Evolutionary conservation across 92 coral and sea anemone genomes (phyloP).

Genomic region (Micromussa lordhowensis): DNA sequence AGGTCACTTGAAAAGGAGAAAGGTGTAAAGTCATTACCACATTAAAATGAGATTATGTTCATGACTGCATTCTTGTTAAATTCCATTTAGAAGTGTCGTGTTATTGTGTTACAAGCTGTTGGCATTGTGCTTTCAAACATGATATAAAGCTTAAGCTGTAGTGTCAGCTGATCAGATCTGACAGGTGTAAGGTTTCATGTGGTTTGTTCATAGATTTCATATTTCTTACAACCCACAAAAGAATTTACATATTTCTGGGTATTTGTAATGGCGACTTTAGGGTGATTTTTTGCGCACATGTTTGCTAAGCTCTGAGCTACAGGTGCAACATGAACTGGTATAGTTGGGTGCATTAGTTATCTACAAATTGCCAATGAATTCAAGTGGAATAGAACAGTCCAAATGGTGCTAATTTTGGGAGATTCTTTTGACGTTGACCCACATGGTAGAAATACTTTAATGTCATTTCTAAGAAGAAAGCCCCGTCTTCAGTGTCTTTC

Average conservation of each 20-base stretch:
- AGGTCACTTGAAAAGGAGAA: background rate
- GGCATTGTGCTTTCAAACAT: background rate
- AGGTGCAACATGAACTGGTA: background rate
- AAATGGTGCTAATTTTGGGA: constrained; percentile 52
- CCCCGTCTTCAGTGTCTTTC: constrained; percentile 37
- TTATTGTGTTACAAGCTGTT: constrained; percentile 12
- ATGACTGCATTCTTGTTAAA: constrained; percentile 13
- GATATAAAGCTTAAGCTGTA: background rate
- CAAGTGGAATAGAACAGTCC: constrained; percentile 27
- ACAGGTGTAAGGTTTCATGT: constrained; percentile 8
- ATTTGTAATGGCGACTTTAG: background rate
- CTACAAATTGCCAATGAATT: constrained; percentile 41
- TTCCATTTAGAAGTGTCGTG: constrained; percentile 22
- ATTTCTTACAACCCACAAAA: constrained; percentile 30
- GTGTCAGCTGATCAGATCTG: background rate
- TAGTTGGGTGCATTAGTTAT: background rate
- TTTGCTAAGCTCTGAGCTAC: too few relatives aligned
- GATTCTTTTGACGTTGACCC: constrained; percentile 28
- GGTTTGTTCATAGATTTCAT: constrained; percentile 37
- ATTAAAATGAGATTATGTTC: background rate
- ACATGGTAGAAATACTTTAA: constrained; percentile 23
- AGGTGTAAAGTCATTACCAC: background rate
- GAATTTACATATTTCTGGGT: constrained; percentile 12
- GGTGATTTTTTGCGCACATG: background rate
- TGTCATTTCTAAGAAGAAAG: constrained; percentile 49